phyloP scores from a whole-genome alignment of 35 echinoderm and acorn worm species.

The Patiria miniata region DNA sequence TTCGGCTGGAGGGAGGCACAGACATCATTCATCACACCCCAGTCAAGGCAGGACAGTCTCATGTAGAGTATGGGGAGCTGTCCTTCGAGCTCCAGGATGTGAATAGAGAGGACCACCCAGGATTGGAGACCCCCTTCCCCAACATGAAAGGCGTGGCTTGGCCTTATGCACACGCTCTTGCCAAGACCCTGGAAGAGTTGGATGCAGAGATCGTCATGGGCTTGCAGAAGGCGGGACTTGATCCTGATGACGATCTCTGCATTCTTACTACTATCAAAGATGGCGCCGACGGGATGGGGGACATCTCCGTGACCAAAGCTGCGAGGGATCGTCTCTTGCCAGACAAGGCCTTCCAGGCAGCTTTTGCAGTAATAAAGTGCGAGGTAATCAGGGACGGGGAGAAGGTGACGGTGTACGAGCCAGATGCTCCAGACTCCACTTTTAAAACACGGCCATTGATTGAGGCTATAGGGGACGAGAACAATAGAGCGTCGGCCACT shows the following conservation, averaged over 20 bases:
- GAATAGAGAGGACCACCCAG: not conserved
- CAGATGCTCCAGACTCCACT: constrained; percentile 16
- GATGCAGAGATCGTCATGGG: constrained; percentile 24
- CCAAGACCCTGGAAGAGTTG: constrained; percentile 56
- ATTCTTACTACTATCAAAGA: constrained; percentile 44
- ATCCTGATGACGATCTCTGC: constrained; percentile 25
- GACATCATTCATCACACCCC: constrained; percentile 44
- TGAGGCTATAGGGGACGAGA: too few relatives aligned
- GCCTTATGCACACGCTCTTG: constrained; percentile 40
- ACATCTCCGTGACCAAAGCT: constrained; percentile 19
- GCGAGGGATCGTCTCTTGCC: constrained; percentile 26
- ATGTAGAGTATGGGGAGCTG: not conserved
- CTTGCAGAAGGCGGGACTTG: not conserved
- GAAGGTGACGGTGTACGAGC: not conserved
- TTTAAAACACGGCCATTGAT: too few relatives aligned
- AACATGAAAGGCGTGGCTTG: constrained; percentile 52
- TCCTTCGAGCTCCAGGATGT: constrained; percentile 28
- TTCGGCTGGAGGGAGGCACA: not conserved
- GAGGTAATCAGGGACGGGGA: constrained; percentile 5
- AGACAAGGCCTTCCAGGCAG: constrained; percentile 56
- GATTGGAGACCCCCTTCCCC: constrained; percentile 23
- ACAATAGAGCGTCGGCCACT: constrained; percentile 6
- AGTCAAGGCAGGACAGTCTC: constrained; percentile 17
- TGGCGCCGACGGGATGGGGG: constrained; percentile 61
- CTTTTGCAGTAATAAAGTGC: constrained; percentile 42